Evolutionary conservation across 2,113 vertebrate genomes (phyloP), one percentile per base, ranked within the genome.

Genomic region (Tinamus guttatus): DNA sequence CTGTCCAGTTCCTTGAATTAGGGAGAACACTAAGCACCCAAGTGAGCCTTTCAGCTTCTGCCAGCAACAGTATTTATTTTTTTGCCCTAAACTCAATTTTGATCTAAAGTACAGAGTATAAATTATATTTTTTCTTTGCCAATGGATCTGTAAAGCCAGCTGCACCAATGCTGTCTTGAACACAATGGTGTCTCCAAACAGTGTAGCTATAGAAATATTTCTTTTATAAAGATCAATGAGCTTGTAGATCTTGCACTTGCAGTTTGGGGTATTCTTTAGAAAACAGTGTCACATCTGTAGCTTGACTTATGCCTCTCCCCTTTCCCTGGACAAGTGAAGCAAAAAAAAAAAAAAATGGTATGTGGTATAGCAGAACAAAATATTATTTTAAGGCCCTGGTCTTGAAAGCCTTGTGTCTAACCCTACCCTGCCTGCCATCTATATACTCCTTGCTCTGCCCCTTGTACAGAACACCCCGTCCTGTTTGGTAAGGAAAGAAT

Each of bases 331-430:
- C 16, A 38, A 79, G 28, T 1, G 11, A 38, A 83, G 15, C 15
- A 34, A n/a, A 69, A 64, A 5, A 40, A 13, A 5, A 51, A n/a
- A 25, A 62, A 49, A 43, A 43, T 4, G 1, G 11, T 52, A 18
- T 71, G 22, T 70, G n/a, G 7, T 40, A 47, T 47, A 60, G 22
- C 73, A 21, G 68, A 71, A 56, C 32, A 49, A 81, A 81, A 69
- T 65, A 86, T 49, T 90, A 81, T 78, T 86, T 91, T 70, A 78
- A 88, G 49, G 16, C 73, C 28, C n/a, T 18, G 34, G 8, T 81
- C 56, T 43, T 54, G 54, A 62, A 47, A 90, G 68, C 17, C 28
- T 0, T 4, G 0, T 82, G 83, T 92, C 62, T 56, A 79, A 36
- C 1, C 5, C 36, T 22, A 12, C 13, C 94, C 58, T 67, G 9